These are phyloP conservation scores for Drosophila austrosaltans DNA, from an alignment of 2,888 invertebrate species.

Conservation along the genomic window DNA sequence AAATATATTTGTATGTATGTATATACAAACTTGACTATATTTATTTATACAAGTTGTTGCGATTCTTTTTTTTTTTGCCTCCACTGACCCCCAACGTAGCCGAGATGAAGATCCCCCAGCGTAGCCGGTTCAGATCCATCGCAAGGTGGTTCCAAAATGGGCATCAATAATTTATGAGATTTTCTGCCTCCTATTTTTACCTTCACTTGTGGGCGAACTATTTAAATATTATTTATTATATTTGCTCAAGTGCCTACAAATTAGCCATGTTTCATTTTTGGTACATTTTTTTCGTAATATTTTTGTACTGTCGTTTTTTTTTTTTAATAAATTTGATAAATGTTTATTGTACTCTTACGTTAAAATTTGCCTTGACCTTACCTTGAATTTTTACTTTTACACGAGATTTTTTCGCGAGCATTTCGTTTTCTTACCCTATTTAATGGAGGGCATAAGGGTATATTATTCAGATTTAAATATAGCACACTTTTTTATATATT, in stretches of 20 bases:
- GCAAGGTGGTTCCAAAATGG: slow-evolving; percentile 29
- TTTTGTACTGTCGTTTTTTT: background rate
- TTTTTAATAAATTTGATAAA: slow-evolving; percentile 55
- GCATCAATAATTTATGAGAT: slow-evolving; percentile 35
- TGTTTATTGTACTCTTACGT: slow-evolving; percentile 60
- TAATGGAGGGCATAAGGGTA: background rate
- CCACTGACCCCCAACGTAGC: slow-evolving; percentile 42
- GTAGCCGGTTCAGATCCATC: background rate
- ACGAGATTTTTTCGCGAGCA: slow-evolving; percentile 46
- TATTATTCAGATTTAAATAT: background rate
- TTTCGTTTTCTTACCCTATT: slow-evolving; percentile 10
- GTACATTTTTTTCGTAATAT: slow-evolving; percentile 1
- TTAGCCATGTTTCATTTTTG: slow-evolving; percentile 34
- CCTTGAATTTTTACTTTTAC: slow-evolving; percentile 73
- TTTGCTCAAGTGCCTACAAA: slow-evolving; percentile 26
- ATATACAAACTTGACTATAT: background rate
- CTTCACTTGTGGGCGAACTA: slow-evolving; percentile 34
- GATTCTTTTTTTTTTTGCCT: background rate
- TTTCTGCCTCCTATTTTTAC: slow-evolving; percentile 16
- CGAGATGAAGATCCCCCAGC: slow-evolving; percentile 10
- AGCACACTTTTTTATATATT: background rate
- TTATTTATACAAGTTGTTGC: slow-evolving; percentile 29
- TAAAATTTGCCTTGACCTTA: slow-evolving; percentile 72
- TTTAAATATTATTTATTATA: slow-evolving; percentile 56
- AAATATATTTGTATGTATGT: slow-evolving; percentile 6